Percentiles rank a stretch among this genome's conserved stretches.
Conservation (phyloP, 2,888 invertebrate genomes). For the Metallyticus violacea region DNA sequence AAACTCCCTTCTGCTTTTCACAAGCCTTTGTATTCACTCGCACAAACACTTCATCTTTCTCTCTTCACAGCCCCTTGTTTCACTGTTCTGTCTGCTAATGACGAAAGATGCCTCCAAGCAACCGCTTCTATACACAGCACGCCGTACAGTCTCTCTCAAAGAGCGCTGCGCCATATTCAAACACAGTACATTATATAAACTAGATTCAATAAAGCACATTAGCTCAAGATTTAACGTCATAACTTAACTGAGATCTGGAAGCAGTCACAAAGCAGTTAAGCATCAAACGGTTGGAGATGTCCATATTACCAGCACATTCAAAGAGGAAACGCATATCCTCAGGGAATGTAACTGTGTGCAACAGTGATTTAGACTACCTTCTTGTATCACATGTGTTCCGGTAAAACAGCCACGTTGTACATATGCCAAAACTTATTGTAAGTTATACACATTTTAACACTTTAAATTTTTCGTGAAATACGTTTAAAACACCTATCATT, state of each 20-base stretch:
- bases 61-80: neutral
- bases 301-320: neutral
- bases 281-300: neutral
- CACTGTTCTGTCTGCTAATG: constrained; percentile 16
- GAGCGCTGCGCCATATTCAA: neutral
- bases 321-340: neutral
- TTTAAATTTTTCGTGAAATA: too few species aligned
- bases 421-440: too few species aligned
- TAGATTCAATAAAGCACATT: neutral
- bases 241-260: neutral
- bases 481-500: too few species aligned
- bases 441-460: too few species aligned
- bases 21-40: constrained; percentile 2
- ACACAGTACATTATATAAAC: neutral
- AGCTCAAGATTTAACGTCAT: neutral
- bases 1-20: neutral
- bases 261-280: neutral
- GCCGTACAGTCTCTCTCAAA: neutral
- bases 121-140: neutral
- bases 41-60: neutral
- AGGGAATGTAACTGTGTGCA: neutral
- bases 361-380: too few species aligned
- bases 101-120: constrained; percentile 4
- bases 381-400: too few species aligned
- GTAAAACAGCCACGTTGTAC: too few species aligned